These are phyloP conservation scores for Macrotus californicus DNA, from an alignment of 2,113 vertebrate genomes.

Conservation along the genomic window DNA sequence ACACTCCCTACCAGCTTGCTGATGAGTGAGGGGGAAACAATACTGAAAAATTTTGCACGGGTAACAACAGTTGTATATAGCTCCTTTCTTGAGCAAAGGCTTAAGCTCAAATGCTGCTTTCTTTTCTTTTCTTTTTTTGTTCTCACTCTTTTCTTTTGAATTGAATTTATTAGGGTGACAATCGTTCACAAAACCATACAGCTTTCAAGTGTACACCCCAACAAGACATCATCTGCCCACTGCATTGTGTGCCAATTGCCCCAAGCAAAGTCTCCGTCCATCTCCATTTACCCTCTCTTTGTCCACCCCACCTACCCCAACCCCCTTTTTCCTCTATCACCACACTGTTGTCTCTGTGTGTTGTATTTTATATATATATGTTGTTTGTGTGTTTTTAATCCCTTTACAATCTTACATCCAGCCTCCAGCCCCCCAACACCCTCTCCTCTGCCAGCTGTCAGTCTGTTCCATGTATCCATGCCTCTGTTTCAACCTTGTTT, in stretches of 20 bases:
- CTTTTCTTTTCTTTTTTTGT: not conserved
- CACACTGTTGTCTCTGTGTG: not conserved
- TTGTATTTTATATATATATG: too few species aligned
- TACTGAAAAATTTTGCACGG: slow-evolving; percentile 34
- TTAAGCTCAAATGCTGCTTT: slow-evolving; percentile 61
- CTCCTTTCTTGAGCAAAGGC: slow-evolving; percentile 56
- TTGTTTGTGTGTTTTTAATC: not conserved
- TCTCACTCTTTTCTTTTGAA: not conserved
- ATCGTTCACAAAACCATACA: not conserved
- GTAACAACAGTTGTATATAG: not conserved
- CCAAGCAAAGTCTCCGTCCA: not conserved
- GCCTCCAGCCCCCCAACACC: not conserved
- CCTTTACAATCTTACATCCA: not conserved
- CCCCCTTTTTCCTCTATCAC: not conserved
- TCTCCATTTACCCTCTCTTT: not conserved
- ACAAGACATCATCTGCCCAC: not conserved
- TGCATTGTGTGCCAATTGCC: not conserved
- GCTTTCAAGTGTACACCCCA: not conserved
- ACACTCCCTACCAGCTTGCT: not conserved
- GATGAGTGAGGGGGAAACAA: not conserved
- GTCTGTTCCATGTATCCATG: not conserved
- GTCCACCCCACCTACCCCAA: not conserved
- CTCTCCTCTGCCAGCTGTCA: not conserved
- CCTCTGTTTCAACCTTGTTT: not conserved
- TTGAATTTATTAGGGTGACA: not conserved